Evolutionary conservation across 2,113 vertebrate genomes (phyloP).

Genomic region (Nesoenas mayeri): DNA sequence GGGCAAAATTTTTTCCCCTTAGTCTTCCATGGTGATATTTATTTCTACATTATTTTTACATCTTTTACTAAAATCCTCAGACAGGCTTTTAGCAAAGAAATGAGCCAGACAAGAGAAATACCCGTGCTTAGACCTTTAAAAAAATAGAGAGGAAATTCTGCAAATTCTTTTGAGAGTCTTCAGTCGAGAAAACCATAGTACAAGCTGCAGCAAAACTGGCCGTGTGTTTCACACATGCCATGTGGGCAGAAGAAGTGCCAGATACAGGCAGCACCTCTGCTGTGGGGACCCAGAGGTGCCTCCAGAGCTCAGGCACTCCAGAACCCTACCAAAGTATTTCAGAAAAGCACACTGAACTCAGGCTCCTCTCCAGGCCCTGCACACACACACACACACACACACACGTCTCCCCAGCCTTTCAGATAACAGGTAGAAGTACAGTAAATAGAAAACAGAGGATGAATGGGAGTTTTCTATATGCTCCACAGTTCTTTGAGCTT

Average conservation of each 20-base stretch:
- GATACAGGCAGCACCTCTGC: neutral
- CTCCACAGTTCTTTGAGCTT: neutral
- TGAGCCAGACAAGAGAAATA: slow-evolving; percentile 9
- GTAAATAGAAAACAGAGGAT: neutral
- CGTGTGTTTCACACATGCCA: neutral
- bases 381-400: neutral
- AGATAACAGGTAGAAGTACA: neutral
- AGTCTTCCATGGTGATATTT: neutral
- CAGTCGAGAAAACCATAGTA: neutral
- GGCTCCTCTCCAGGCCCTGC: neutral
- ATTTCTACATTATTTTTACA: neutral
- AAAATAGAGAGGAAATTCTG: slow-evolving; percentile 20
- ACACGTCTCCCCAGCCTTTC: rapidly evolving
- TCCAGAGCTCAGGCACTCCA: neutral
- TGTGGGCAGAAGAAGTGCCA: neutral
- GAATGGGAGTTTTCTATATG: neutral
- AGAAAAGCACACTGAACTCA: neutral
- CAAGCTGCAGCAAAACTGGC: neutral
- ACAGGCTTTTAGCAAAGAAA: neutral
- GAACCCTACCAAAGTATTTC: neutral
- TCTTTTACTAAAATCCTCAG: neutral
- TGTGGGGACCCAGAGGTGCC: neutral
- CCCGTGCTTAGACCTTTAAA: neutral
- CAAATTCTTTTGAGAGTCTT: slow-evolving; percentile 17
- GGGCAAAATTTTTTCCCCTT: rapidly evolving